Evolutionary conservation across 2,888 invertebrate species (phyloP).

Genomic region (Drosophila imparisetae): DNA sequence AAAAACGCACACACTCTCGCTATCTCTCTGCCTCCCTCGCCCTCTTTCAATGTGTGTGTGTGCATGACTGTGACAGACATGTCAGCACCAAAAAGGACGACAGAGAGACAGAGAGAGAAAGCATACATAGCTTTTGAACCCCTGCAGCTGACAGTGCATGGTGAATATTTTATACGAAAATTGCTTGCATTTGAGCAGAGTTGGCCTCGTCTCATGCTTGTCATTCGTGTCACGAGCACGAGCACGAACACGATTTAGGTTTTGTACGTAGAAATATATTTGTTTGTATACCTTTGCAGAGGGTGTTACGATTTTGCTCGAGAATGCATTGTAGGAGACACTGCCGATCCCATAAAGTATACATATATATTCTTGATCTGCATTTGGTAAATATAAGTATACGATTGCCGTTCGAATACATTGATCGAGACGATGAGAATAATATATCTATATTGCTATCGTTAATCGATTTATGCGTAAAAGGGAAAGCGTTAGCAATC

Average conservation of each 20-base stretch:
- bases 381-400: background rate
- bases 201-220: background rate
- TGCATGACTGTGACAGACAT: conserved; percentile 7
- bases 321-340: too few species aligned
- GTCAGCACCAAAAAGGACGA: background rate
- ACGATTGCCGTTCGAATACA: background rate
- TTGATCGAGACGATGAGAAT: background rate
- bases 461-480: background rate
- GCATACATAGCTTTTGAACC: conserved; percentile 18
- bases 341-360: background rate
- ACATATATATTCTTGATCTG: background rate
- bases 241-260: background rate
- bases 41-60: background rate
- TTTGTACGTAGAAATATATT: background rate
- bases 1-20: background rate
- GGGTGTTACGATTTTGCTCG: background rate
- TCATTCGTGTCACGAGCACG: conserved; percentile 3
- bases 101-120: background rate
- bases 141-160: conserved; percentile 34
- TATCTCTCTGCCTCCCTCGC: background rate
- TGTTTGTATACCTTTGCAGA: background rate
- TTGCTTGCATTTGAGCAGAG: background rate
- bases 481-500: background rate
- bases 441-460: background rate
- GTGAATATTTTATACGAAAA: background rate